phyloP scores from a whole-genome alignment of 2,113 vertebrate genomes.

The Alces alces region DNA sequence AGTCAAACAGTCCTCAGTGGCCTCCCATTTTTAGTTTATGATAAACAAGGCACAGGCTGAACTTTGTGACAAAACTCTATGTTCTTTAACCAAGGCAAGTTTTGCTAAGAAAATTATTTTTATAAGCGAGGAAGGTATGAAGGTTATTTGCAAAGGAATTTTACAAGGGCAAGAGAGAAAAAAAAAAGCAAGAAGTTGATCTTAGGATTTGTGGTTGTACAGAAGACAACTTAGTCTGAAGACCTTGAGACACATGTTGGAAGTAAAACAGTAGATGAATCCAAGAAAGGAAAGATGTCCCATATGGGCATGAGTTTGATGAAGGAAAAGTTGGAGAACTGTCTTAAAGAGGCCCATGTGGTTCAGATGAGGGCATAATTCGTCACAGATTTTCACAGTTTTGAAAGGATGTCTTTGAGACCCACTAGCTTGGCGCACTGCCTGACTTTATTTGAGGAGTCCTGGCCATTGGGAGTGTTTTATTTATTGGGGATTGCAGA shows the following conservation, averaged over 20 bases:
- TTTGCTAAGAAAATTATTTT: conserved; percentile 18
- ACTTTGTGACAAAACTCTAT: not conserved
- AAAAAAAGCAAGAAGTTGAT: not conserved
- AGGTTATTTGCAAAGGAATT: conserved; percentile 2
- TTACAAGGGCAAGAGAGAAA: not conserved
- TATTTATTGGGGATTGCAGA: not conserved
- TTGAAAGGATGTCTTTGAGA: not conserved
- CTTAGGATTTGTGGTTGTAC: not conserved
- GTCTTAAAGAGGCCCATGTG: not conserved
- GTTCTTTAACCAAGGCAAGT: not conserved
- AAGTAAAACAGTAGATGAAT: not conserved
- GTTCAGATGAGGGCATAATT: not conserved
- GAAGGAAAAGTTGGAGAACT: not conserved
- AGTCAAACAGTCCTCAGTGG: too few species aligned
- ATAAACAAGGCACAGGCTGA: not conserved
- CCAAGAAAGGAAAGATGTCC: not conserved
- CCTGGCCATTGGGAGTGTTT: not conserved
- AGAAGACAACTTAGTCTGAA: not conserved
- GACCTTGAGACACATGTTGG: not conserved
- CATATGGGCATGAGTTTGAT: not conserved
- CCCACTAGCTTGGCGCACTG: not conserved
- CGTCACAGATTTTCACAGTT: not conserved
- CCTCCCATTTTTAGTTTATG: not conserved
- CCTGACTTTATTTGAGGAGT: not conserved
- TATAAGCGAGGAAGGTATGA: not conserved